phyloP scores from a whole-genome alignment of 2,888 invertebrate genomes.

The Apotomis capreana region DNA sequence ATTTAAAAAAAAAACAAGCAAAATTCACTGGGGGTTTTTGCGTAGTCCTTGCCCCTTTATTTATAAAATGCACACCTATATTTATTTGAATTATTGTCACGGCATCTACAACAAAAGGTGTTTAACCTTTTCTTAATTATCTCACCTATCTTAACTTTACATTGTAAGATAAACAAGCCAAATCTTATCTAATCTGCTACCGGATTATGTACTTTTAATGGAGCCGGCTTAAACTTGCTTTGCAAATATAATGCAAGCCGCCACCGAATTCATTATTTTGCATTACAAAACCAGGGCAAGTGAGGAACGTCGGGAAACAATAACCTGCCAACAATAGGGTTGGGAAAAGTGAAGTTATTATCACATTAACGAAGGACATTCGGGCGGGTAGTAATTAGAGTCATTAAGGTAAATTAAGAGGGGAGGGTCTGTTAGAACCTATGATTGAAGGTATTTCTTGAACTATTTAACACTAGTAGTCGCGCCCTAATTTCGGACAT shows the following conservation, averaged over 20 bases:
- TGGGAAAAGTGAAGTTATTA: slow-evolving; percentile 11
- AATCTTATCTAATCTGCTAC: not conserved
- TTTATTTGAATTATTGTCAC: too few species aligned
- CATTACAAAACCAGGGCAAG: slow-evolving; percentile 61
- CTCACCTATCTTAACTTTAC: too few species aligned
- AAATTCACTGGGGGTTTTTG: too few species aligned
- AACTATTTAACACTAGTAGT: too few species aligned
- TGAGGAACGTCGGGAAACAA: slow-evolving; percentile 46
- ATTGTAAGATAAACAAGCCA: not conserved
- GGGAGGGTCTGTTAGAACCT: not conserved
- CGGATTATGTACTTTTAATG: slow-evolving; percentile 1
- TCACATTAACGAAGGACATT: slow-evolving; percentile 13
- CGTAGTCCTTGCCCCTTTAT: too few species aligned
- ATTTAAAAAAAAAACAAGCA: too few species aligned
- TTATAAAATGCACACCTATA: too few species aligned
- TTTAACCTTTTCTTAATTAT: not conserved
- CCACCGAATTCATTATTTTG: slow-evolving; percentile 64
- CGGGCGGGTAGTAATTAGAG: slow-evolving; percentile 9
- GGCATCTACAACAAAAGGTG: too few species aligned
- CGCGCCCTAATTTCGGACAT: not conserved
- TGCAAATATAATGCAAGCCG: slow-evolving; percentile 43
- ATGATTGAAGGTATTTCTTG: not conserved
- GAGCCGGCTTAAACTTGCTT: slow-evolving; percentile 39
- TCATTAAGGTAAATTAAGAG: slow-evolving; percentile 9
- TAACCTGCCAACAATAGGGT: slow-evolving; percentile 36